Conservation (phyloP, 1,140 invertebrate species). For the Harpegnathos saltator region DNA sequence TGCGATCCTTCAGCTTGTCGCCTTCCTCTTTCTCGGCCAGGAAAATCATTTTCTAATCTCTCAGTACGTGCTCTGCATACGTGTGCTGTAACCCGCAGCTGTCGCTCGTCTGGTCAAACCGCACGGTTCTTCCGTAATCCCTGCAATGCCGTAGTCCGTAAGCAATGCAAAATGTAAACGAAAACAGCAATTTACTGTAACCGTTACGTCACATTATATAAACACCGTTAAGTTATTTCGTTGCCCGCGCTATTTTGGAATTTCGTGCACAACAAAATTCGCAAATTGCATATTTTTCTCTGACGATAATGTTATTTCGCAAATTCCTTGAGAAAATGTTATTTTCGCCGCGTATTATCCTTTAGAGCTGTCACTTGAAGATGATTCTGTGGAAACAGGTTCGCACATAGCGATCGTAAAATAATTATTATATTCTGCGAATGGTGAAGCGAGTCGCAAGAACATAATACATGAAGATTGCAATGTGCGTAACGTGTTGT, state of each 20-base stretch:
- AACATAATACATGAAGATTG: background rate
- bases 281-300: no score
- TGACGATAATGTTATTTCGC: no score
- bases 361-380: background rate
- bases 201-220: no score
- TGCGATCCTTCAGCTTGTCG: background rate
- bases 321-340: no score
- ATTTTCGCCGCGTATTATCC: no score
- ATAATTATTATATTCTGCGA: background rate
- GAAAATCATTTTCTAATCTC: slow-evolving; percentile 36
- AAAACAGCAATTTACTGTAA: no score
- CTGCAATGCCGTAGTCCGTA: no score
- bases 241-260: no score
- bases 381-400: background rate
- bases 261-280: no score
- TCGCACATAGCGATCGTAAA: background rate
- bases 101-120: background rate
- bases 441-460: background rate
- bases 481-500: background rate
- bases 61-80: background rate
- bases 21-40: background rate
- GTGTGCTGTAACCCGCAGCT: background rate
- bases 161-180: no score
- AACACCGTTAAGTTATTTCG: no score
- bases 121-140: background rate